Base-by-base conservation (phyloP, 1,140 invertebrate species). In the Euwallacea fornicatus region DNA sequence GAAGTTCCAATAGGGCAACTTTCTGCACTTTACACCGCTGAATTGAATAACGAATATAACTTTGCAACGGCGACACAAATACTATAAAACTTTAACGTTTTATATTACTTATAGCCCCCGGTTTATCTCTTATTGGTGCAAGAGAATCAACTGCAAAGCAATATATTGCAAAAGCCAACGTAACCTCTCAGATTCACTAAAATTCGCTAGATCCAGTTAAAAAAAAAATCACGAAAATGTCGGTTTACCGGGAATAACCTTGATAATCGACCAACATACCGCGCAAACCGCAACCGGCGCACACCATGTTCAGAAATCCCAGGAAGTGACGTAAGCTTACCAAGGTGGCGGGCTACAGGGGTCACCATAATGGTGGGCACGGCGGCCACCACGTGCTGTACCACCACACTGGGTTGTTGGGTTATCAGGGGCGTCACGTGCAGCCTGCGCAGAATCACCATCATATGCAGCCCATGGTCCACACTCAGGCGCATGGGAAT, bases 321-420 rank as follows among this genome's bases (percentile, higher is more conserved):
- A 66, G 58, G 66, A 75, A 75, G 72, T 75, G 74, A 75, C 74
- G 72, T 66, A 62, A 73, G 65, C 58, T 69, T 13, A 73, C 64
- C 71, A 79, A 72, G 72, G 79, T 81, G 80, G 80, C 80, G 76
- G 80, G 80, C 54, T 81, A 78, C 73, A 75, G 80, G 68, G 77
- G 77, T 56, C 80, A 81, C 68, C 79, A 81, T 74, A 76, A 76
- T 72, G 77, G 78, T 70, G 77, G 76, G 56, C 76, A 76, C 63
- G 74, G 42, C 55, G 65, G 77, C 71, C 78, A 79, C 76, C 79
- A 80, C 61, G 79, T 80, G 74, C 76, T 80, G 56, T 80, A 80
- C 76, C 79, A 80, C 72, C 79, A 80, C 70, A 76, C 76, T 21
- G 66, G 76, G 10, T 69, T 80, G 13, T 56, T 79, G 69, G 78